Evolutionary conservation across 2,113 vertebrate species (phyloP).

Genomic region (Chlamydotis undulata): DNA sequence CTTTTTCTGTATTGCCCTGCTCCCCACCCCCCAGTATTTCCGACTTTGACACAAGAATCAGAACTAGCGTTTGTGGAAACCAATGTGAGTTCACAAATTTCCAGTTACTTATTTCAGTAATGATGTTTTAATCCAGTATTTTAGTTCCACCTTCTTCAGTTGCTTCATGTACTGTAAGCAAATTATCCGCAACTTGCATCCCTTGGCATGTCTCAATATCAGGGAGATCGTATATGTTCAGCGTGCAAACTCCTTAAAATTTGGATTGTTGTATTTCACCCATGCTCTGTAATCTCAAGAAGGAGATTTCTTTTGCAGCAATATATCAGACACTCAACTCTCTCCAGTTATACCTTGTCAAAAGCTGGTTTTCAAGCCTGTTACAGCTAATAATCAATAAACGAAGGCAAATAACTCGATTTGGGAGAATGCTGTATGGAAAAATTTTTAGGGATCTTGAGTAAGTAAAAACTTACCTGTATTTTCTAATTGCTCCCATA

Average conservation of each 20-base stretch:
- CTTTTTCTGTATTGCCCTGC: background rate
- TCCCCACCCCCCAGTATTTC: background rate
- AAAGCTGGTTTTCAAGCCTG: background rate
- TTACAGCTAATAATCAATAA: background rate
- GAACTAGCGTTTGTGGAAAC: background rate
- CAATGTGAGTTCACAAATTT: background rate
- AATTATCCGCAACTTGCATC: background rate
- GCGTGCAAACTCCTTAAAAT: background rate
- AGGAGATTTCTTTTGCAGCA: background rate
- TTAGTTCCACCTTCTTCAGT: background rate
- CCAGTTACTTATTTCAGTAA: background rate
- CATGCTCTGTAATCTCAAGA: background rate
- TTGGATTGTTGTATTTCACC: background rate
- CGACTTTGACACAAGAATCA: background rate
- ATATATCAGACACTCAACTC: background rate
- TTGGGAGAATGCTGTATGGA: background rate
- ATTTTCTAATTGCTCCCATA: background rate
- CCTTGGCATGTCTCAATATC: background rate
- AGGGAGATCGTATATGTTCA: rapidly evolving
- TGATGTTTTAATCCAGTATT: background rate
- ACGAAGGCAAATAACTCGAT: background rate
- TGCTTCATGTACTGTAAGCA: background rate
- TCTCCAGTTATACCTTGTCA: background rate
- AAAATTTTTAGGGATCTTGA: background rate
- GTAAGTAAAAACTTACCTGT: background rate